Conservation (phyloP, 37 sponge, comb jelly and placozoan species). For the Cladorhizidae sp. region DNA sequence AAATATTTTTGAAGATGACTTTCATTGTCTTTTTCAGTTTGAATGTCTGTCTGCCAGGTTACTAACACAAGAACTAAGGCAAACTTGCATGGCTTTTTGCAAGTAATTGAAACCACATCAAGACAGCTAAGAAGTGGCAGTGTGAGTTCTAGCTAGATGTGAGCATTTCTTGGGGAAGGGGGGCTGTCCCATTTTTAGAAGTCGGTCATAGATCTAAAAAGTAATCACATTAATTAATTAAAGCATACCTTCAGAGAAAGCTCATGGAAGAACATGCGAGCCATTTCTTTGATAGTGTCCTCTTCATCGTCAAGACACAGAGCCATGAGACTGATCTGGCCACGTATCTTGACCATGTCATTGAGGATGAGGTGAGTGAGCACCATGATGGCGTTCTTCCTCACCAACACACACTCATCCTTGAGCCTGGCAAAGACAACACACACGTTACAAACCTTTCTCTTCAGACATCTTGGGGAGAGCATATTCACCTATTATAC, state of each 20-base stretch:
- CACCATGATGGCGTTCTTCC: conserved; percentile 77
- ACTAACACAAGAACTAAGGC: no score
- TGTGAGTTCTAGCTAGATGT: no score
- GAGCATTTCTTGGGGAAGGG: no score
- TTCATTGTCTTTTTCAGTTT: no score
- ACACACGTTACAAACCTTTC: neutral
- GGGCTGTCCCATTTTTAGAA: no score
- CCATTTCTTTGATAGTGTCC: conserved; percentile 56
- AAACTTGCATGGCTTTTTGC: no score
- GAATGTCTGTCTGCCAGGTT: no score
- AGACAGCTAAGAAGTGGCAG: no score
- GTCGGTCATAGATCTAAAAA: no score
- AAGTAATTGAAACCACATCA: no score
- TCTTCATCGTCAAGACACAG: conserved; percentile 86
- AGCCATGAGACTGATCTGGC: conserved; percentile 85
- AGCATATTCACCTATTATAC: conserved; percentile 65
- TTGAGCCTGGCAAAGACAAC: conserved; percentile 45
- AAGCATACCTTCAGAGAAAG: conserved; percentile 82
- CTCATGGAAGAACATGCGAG: conserved; percentile 89
- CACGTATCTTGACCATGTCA: conserved; percentile 97
- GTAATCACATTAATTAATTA: no score
- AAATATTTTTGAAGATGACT: no score
- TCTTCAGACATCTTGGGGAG: neutral
- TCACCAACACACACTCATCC: conserved; percentile 63
- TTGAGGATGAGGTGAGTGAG: conserved; percentile 92